A percentile compares a stretch with the other conserved stretches of the same genome.
These are phyloP conservation scores for Dromius quadrimaculatus DNA, from an alignment of 2,888 invertebrate species.

Conservation along the genomic window DNA sequence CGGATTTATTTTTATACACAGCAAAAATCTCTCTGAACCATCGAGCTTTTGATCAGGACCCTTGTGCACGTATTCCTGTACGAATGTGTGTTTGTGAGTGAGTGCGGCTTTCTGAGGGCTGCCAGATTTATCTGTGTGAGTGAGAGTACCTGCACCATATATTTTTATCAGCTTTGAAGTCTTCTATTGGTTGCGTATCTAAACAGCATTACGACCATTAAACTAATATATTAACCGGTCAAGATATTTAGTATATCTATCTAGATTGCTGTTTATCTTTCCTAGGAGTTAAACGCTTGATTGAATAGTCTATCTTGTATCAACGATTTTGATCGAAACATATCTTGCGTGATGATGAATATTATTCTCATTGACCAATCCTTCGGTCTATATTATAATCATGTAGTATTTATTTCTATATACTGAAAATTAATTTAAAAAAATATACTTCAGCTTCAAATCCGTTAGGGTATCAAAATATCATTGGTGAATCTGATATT, in stretches of 20 bases:
- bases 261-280: background rate
- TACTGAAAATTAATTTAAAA: no score
- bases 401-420: no score
- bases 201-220: constrained; percentile 31
- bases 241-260: constrained; percentile 8
- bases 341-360: no score
- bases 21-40: constrained; percentile 59
- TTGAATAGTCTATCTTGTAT: no score
- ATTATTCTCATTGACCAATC: no score
- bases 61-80: constrained; percentile 47
- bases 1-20: constrained; percentile 59
- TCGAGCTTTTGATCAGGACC: constrained; percentile 59
- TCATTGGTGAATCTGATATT: no score
- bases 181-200: constrained; percentile 36
- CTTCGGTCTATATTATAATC: no score
- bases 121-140: constrained; percentile 9
- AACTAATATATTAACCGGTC: constrained; percentile 29
- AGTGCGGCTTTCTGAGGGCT: constrained; percentile 5
- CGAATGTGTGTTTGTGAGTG: background rate
- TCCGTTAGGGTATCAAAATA: no score
- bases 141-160: constrained; percentile 38
- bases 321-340: no score
- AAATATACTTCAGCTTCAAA: no score
- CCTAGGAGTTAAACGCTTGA: background rate
- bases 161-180: constrained; percentile 47